These are phyloP conservation scores for Smutsia temminckii DNA, from an alignment of 2,797 vertebrate species.

Conservation along the genomic window DNA sequence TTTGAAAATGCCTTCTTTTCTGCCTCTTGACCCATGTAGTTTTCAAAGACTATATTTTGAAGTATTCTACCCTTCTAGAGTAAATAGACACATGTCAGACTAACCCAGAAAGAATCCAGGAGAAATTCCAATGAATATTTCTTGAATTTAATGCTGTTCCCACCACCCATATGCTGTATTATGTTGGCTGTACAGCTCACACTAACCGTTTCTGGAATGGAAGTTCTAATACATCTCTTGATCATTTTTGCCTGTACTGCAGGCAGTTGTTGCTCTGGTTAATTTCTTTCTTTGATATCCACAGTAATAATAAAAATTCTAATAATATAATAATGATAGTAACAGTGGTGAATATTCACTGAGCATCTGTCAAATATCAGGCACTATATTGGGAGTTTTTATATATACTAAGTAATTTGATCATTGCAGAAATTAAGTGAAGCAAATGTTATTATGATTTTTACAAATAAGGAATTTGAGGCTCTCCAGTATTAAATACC, in stretches of 20 bases:
- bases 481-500: not conserved
- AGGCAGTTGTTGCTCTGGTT: not conserved
- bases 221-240: not conserved
- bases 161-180: not conserved
- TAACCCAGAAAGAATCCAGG: not conserved
- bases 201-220: not conserved
- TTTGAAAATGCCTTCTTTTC: not conserved
- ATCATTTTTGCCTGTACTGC: not conserved
- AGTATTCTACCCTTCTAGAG: not conserved
- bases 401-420: not conserved
- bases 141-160: not conserved
- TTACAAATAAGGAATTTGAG: not conserved
- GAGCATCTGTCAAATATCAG: not conserved
- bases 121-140: not conserved
- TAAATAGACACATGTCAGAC: not conserved
- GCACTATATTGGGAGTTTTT: not conserved
- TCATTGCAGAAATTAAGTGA: not conserved
- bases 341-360: not conserved
- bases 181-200: not conserved
- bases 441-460: not conserved
- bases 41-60: conserved; percentile 16
- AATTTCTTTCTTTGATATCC: not conserved
- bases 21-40: not conserved
- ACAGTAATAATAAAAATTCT: not conserved
- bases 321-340: not conserved